Percentiles rank a stretch among this genome's conserved stretches.
Conservation (phyloP, 2,113 vertebrate genomes). For the Felis chaus region DNA sequence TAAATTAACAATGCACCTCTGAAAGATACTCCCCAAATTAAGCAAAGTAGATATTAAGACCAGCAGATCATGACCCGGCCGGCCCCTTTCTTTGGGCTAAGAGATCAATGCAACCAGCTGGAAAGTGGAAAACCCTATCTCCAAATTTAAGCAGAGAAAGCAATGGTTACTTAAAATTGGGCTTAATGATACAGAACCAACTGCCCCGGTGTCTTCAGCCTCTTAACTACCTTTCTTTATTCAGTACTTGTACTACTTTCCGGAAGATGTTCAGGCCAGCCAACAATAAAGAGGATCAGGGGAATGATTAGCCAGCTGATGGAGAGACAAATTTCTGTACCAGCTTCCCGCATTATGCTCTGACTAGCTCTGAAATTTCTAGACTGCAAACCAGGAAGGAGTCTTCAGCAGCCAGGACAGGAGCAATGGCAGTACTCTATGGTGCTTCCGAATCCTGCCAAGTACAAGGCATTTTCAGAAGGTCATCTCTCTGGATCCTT, state of each 20-base stretch:
- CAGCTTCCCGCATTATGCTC: not conserved
- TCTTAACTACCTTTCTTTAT: not conserved
- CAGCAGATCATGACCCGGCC: not conserved
- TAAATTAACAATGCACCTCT: not conserved
- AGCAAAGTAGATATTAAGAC: not conserved
- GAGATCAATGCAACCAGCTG: not conserved
- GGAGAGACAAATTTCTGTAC: not conserved
- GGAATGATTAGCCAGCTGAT: not conserved
- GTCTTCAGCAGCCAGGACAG: too few species aligned
- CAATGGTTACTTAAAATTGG: not conserved
- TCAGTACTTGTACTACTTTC: not conserved
- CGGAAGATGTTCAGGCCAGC: not conserved
- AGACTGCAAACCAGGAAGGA: not conserved
- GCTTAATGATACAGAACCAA: not conserved
- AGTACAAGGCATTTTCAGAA: not conserved
- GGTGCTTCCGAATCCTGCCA: not conserved
- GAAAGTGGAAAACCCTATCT: not conserved
- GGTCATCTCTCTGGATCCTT: not conserved
- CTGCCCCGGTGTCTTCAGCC: not conserved
- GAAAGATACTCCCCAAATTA: constrained; percentile 28
- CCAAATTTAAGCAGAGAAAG: not conserved
- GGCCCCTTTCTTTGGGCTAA: not conserved
- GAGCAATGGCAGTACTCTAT: accelerated
- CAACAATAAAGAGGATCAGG: not conserved
- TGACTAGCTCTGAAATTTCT: not conserved